Conservation (phyloP, 2,113 vertebrate genomes). For the Bucco capensis region DNA sequence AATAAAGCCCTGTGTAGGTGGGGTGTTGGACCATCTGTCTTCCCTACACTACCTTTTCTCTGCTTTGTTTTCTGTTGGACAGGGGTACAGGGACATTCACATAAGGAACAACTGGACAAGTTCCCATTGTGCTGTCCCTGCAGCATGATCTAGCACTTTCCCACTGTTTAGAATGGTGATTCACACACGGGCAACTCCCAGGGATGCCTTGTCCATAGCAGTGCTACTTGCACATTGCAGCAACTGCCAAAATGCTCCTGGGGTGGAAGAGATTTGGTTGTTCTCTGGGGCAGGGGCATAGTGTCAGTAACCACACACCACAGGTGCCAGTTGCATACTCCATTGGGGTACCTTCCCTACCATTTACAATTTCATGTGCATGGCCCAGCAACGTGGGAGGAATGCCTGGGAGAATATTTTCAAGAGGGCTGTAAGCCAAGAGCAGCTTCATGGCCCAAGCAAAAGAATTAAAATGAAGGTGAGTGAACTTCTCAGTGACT, state of each 20-base stretch:
- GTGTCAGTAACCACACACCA: rapidly evolving
- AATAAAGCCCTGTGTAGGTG: neutral
- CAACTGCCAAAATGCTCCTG: neutral
- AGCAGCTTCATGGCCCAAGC: neutral
- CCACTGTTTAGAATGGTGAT: neutral
- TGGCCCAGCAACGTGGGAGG: neutral
- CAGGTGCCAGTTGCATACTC: neutral
- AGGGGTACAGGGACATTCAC: neutral
- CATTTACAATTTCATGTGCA: neutral
- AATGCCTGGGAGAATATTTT: neutral
- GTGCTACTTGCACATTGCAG: neutral
- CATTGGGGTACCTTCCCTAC: neutral
- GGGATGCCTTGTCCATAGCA: neutral
- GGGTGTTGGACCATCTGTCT: neutral
- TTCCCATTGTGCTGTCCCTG: neutral
- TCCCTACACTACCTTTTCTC: neutral
- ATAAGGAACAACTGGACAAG: neutral
- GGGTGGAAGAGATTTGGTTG: neutral
- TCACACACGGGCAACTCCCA: neutral
- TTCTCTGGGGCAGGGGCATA: neutral
- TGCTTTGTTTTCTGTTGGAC: neutral
- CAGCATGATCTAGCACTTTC: neutral
- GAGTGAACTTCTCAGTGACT: neutral
- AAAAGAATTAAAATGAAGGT: neutral
- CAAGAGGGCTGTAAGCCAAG: neutral